Percentiles rank a stretch among this genome's conserved stretches.
phyloP scores from a whole-genome alignment of 2,888 invertebrate genomes.

The Spodoptera littoralis region DNA sequence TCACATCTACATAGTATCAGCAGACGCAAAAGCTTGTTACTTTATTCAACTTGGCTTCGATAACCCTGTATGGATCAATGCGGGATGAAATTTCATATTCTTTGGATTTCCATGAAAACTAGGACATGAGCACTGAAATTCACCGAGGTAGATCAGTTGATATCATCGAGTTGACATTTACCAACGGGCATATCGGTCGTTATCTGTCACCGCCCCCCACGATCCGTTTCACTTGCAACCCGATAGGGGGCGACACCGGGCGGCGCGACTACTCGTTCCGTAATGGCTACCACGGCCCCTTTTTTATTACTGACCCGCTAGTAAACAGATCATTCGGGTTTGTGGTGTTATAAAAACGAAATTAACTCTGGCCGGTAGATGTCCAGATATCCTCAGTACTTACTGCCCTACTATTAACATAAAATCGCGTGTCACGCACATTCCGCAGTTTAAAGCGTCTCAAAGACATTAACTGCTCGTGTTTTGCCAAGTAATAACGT shows the following conservation, averaged over 20 bases:
- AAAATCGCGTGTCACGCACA: slow-evolving; percentile 77
- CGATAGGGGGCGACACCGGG: slow-evolving; percentile 86
- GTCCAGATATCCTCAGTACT: slow-evolving; percentile 81
- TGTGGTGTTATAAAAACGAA: slow-evolving; percentile 89
- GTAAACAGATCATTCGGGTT: slow-evolving; percentile 89
- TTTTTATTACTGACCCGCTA: slow-evolving; percentile 89
- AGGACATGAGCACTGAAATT: slow-evolving; percentile 32
- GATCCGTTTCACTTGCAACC: slow-evolving; percentile 87
- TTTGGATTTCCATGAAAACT: slow-evolving; percentile 17
- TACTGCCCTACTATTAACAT: slow-evolving; percentile 78
- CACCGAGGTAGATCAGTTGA: slow-evolving; percentile 49
- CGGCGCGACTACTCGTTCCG: slow-evolving; percentile 80
- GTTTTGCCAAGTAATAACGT: slow-evolving; percentile 65
- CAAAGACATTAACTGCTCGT: slow-evolving; percentile 64
- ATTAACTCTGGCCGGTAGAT: slow-evolving; percentile 86
- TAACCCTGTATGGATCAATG: slow-evolving; percentile 7
- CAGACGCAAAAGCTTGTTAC: no score
- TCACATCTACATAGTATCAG: no score
- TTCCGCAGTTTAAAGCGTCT: slow-evolving; percentile 72
- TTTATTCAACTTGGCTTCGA: slow-evolving; percentile 4
- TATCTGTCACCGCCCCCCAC: slow-evolving; percentile 86
- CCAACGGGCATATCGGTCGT: slow-evolving; percentile 84
- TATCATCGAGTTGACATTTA: slow-evolving; percentile 80
- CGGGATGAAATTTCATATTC: slow-evolving; percentile 9
- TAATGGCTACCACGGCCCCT: slow-evolving; percentile 87